Evolutionary conservation across 2,797 vertebrate genomes (phyloP), one percentile per base, ranked within the genome.

Genomic region (Sebastes goodei): DNA sequence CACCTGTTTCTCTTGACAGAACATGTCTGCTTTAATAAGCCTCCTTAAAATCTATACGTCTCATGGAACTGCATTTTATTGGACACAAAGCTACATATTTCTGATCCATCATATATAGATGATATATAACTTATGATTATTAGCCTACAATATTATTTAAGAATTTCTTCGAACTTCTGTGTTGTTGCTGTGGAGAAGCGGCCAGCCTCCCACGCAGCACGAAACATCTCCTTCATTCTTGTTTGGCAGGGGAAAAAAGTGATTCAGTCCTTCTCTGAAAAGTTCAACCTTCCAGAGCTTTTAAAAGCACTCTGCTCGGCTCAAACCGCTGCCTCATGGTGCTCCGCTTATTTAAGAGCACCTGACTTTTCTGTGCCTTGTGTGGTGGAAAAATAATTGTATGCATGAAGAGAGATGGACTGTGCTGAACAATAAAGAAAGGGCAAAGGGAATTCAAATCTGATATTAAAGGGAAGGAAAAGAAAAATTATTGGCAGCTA

Each of bases 231-330:
- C 76, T 72, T 82, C 64, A 59, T 72, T 81, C 9, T 32, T 64
- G 63, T 75, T 70, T 78, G 49, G 67, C 29, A 66, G 46, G 27
- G 64, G 15, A 71, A 80, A 52, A 60, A 17, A 10, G 6, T 38
- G 9, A n/a, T 29, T 63, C 68, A 6, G 52, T 62, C 10, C 17
- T 70, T 83, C 38, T 59, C 63, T 75, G 71, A 72, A 80, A 85
- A 76, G 71, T 76, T 86, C 81, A 84, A 74, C 56, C 71, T 76
- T 72, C 46, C 67, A 9, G 25, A 76, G 53, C n/a, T 29, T 78
- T 73, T 30, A 11, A 70, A 80, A 77, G 56, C 78, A 69, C 57
- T 78, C 74, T 66, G 53, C 71, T 74, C 25, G 21, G 65, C 76
- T 72, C 17, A 65, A 79, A 63, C 68, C 52, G 33, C 71, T 57